Evolutionary conservation across 2,797 vertebrate species (phyloP).

Genomic region (Tapirus indicus): DNA sequence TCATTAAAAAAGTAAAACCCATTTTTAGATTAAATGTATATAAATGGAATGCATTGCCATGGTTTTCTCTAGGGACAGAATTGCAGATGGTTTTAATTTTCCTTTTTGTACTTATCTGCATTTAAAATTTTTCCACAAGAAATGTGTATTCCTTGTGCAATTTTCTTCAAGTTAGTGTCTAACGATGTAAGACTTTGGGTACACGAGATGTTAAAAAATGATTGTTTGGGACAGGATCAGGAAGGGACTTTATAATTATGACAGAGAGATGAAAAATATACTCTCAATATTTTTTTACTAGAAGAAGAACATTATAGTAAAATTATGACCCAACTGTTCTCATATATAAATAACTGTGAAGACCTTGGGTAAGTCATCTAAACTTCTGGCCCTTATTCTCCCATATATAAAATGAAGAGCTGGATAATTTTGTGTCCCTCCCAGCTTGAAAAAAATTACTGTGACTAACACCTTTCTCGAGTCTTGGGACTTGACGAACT

Average conservation of each 20-base stretch:
- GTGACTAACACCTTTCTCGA: background rate
- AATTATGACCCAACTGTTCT: background rate
- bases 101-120: background rate
- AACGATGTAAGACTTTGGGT: background rate
- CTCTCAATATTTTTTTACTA: background rate
- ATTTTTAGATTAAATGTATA: background rate
- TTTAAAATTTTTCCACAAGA: background rate
- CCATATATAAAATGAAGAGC: background rate
- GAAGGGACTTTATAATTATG: background rate
- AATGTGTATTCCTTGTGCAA: background rate
- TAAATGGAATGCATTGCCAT: background rate
- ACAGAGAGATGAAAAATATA: background rate
- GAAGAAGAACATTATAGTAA: background rate
- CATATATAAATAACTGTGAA: background rate
- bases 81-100: slow-evolving; percentile 20
- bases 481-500: background rate
- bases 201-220: background rate
- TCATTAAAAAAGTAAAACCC: background rate
- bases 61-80: background rate
- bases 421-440: background rate
- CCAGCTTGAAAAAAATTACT: background rate
- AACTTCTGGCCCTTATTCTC: background rate
- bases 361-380: background rate
- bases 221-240: background rate
- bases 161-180: background rate